Conservation (phyloP, 1,140 invertebrate species). For the Tetraneura akinire region DNA sequence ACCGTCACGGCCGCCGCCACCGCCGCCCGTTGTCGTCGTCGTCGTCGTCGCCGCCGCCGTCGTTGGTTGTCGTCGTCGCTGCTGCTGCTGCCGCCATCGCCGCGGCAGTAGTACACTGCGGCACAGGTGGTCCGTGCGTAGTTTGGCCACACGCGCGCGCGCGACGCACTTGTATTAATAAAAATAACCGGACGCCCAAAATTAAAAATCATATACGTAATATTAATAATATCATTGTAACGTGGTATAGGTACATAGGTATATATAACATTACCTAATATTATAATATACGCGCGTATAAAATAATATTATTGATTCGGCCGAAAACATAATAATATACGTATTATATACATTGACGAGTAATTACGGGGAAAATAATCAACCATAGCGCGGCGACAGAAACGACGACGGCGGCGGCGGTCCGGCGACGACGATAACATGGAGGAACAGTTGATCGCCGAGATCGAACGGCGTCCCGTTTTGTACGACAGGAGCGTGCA, state of each 20-base stretch:
- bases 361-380: background rate
- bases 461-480: conserved; percentile 46
- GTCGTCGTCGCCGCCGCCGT: background rate
- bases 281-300: too few species aligned
- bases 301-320: too few species aligned
- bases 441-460: conserved; percentile 43
- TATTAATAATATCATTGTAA: too few species aligned
- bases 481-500: conserved; percentile 47
- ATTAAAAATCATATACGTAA: too few species aligned
- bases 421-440: conserved; percentile 24
- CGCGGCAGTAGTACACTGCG: conserved; percentile 29
- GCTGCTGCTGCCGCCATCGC: background rate
- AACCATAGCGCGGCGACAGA: conserved; percentile 30
- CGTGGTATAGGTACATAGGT: too few species aligned
- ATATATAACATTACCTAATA: too few species aligned
- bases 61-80: background rate
- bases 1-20: conserved; percentile 19
- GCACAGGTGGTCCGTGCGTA: conserved; percentile 36
- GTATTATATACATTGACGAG: too few species aligned
- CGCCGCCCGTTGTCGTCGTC: background rate
- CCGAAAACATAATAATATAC: too few species aligned
- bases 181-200: background rate
- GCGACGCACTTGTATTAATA: too few species aligned
- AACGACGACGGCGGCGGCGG: conserved; percentile 22
- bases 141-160: conserved; percentile 27